Percentiles rank a stretch among this genome's conserved stretches.
phyloP scores from a whole-genome alignment of 2,113 vertebrate genomes.

The Ameiurus melas region DNA sequence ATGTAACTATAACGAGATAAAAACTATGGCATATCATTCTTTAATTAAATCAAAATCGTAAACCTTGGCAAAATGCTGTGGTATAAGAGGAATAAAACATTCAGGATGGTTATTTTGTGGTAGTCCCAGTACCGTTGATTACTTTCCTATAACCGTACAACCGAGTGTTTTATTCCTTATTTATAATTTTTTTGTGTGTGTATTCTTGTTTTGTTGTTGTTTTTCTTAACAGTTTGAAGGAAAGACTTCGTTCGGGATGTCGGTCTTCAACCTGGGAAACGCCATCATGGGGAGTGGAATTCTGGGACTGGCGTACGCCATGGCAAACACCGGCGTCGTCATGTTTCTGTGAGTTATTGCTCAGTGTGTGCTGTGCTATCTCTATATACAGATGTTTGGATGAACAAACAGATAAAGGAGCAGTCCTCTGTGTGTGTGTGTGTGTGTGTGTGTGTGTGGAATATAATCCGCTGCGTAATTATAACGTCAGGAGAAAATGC shows the following conservation, averaged over 20 bases:
- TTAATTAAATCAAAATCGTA: background rate
- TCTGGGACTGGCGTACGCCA: constrained; percentile 92
- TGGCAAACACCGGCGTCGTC: constrained; percentile 95
- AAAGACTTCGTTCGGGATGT: constrained; percentile 97
- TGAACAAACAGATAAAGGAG: background rate
- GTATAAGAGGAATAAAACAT: background rate
- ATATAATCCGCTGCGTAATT: constrained; percentile 6
- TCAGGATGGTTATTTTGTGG: background rate
- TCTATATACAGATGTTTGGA: background rate
- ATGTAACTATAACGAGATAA: background rate
- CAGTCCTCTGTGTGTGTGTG: background rate
- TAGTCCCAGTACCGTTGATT: background rate
- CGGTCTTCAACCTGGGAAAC: constrained; percentile 96
- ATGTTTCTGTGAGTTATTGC: constrained; percentile 89
- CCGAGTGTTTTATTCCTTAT: background rate
- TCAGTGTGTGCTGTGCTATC: background rate
- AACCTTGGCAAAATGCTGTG: background rate
- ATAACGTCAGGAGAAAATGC: constrained; percentile 37
- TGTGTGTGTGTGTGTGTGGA: background rate
- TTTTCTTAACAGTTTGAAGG: constrained; percentile 84
- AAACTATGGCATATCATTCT: background rate
- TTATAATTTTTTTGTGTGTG: no score
- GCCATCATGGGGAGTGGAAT: constrained; percentile 99
- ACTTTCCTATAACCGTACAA: background rate
- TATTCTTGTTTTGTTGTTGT: background rate